Evolutionary conservation across 2,888 invertebrate genomes (phyloP).

Genomic region (Scrobipalpa atriplicella): DNA sequence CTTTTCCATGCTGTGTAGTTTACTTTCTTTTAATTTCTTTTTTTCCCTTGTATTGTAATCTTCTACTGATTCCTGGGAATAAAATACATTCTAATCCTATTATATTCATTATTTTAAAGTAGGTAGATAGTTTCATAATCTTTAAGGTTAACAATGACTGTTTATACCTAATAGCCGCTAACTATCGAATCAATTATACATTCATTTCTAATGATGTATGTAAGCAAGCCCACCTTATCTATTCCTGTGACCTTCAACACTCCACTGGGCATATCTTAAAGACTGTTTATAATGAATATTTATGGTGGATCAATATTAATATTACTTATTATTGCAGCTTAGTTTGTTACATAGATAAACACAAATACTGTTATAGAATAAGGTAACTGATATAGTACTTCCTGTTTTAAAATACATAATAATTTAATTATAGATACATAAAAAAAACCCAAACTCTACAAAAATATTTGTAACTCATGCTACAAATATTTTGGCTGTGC

Average conservation of each 20-base stretch:
- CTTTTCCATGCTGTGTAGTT: no score
- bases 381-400: no score
- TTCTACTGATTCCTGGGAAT: no score
- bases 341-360: not conserved
- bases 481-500: no score
- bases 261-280: not conserved
- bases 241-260: not conserved
- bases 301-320: not conserved
- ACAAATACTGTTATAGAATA: not conserved
- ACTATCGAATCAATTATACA: constrained; percentile 4
- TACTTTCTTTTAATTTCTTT: no score
- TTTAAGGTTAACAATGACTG: not conserved
- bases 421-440: no score
- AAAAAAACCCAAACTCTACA: no score
- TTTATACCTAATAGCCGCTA: constrained; percentile 16
- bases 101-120: not conserved
- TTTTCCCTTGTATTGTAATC: no score
- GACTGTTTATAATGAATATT: not conserved
- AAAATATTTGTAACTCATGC: no score
- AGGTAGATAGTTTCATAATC: not conserved
- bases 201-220: constrained; percentile 23
- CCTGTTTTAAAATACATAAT: no score
- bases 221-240: constrained; percentile 14
- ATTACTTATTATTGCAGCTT: not conserved
- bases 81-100: no score